Evolutionary conservation across 53 echinoderm and acorn worm species (phyloP), one percentile per base, ranked within the genome.

Genomic region (Temnopleurus reevesii): DNA sequence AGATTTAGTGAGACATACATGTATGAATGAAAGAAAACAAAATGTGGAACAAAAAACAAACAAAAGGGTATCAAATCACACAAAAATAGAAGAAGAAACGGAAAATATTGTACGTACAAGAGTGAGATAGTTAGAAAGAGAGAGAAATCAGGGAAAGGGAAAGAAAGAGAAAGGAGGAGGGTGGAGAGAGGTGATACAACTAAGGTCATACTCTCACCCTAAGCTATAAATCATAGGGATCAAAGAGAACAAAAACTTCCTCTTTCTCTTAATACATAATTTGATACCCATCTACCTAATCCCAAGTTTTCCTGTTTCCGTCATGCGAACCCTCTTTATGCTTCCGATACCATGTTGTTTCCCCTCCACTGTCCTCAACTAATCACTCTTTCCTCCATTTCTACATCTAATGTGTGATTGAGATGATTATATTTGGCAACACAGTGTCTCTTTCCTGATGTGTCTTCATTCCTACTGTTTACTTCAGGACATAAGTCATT

Each of bases 271-370:
- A 64, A 19, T 41, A 21, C n/a, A 21, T 8, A 71, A 38, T 71
- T 43, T 71, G 71, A 71, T 23, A 71, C 71, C 38, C 71, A 71
- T 71, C 41, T 41, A 71, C 41, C 41, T 38, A 38, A 71, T 41
- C 41, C 71, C 23, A 4, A 71, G 9, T 36, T 71, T 71, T 71
- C 41, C 41, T 41, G 38, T 71, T 71, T 71, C 71, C 71, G 71
- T 71, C 71, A 71, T 41, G 41, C 21, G 43, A 71, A 7, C 41
- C 41, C n/a, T 71, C n/a, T n/a, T 38, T 23, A 41, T 71, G 71
- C 71, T 71, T 71, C 71, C 41, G 71, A 71, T n/a, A 71, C 71
- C 71, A 41, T 6, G 31, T 4, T 31, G 71, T 41, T 71, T 71
- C 41, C 41, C 71, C 71, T 38, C n/a, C 38, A 38, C 41, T 71